Conservation (phyloP, 2,113 vertebrate genomes). For the Myotis davidii region DNA sequence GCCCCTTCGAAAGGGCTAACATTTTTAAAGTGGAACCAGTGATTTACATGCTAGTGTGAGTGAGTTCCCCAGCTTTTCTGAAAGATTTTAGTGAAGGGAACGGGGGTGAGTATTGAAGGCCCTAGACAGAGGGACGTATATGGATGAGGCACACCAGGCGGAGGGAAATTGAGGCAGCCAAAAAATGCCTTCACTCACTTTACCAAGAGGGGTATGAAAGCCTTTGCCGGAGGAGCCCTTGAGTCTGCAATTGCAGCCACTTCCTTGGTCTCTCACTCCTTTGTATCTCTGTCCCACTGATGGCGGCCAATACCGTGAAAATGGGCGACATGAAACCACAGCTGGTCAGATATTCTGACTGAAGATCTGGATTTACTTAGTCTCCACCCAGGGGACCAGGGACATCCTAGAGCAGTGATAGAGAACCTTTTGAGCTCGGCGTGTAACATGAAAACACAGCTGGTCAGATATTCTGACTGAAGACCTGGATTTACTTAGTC, state of each 20-base stretch:
- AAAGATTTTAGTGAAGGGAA: neutral
- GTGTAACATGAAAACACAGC: neutral
- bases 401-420: too few species aligned
- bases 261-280: neutral
- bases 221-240: neutral
- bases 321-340: neutral
- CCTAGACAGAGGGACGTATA: neutral
- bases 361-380: neutral
- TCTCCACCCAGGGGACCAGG: neutral
- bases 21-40: neutral
- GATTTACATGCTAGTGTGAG: neutral
- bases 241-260: neutral
- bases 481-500: neutral
- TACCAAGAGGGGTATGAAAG: neutral
- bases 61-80: neutral
- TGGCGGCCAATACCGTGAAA: neutral
- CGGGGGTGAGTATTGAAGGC: neutral
- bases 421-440: too few species aligned
- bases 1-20: neutral
- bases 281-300: neutral
- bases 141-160: neutral
- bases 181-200: neutral
- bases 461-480: neutral
- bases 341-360: neutral
- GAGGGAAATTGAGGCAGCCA: neutral